Evolutionary conservation across 1,140 invertebrate genomes (phyloP), one percentile per base, ranked within the genome.

Genomic region (Bombus waltoni): DNA sequence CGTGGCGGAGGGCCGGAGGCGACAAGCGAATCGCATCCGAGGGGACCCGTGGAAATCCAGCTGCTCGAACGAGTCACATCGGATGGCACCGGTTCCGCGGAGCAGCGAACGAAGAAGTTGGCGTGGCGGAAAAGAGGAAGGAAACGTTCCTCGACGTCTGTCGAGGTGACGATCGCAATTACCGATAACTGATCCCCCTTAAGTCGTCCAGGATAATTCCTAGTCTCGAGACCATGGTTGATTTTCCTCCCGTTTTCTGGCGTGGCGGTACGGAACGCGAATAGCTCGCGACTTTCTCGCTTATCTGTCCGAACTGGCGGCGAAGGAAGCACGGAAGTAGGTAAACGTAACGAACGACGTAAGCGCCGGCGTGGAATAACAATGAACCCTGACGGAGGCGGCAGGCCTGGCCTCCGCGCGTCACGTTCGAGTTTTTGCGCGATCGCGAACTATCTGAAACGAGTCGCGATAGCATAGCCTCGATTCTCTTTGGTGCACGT

Each of bases 291-390:
- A 65, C 65, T 32, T 81, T 57, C 62, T 47, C 70, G 82, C 47
- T 83, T 83, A 83, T 77, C 42, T 28, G 73, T 22, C 18, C 47
- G 47, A 53, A 53, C 47, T n/a, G 66, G 40, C 44, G 57, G 59
- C 70, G 40, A 38, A 38, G 77, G 72, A 76, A 82, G 70, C 42
- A 18, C 82, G 78, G 82, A 87, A 85, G 86, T 65, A 57, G 72
- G 53, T 78, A 87, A 89, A 87, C 81, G 88, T 75, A 78, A 82
- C 81, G 86, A 87, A 79, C 68, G 70, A 71, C 70, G 79, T 66
- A 59, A 81, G 47, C 38, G 68, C 28, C 44, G 47, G 62, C 71
- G 66, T 70, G 66, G 84, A 88, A 89, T 89, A 89, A 80, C 80
- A 83, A 83, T 76, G 84, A 87, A 66, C 35, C 35, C 28, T 15